Base-by-base conservation (phyloP, 2,113 vertebrate species). In the Aythya baeri region DNA sequence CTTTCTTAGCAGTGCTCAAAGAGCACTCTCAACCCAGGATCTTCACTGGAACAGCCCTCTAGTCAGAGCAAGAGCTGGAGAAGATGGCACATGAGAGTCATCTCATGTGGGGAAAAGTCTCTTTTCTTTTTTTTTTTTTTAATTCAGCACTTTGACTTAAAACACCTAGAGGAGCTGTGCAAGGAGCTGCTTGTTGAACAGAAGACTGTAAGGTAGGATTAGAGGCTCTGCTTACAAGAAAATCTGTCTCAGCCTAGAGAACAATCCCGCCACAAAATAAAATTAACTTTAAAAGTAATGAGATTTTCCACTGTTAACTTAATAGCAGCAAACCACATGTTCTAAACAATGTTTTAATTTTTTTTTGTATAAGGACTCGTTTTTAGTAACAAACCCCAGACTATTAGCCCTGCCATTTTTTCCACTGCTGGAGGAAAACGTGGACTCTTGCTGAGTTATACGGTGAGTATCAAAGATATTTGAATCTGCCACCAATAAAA, bases 291-390 rank as follows among this genome's bases (percentile, higher is more conserved):
- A 95, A 94, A 96, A 96, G 73, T 76, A 88, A 92, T 93, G 83
- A 78, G 84, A 82, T 86, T 97, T 96, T 90, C 68, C 59, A 91
- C 57, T 95, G 49, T 87, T 97, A 93, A 93, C 83, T 91, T 96
- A 95, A 96, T 95, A 97, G 84, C 77, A 92, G 57, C 71, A 95
- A 95, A 74, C 92, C 80, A 96, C 86, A 93, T 91, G 90, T 94
- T 96, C 88, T 91, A 93, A 95, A 87, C 93, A 93, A 91, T 84
- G 76, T 91, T 82, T 25, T 82, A 12, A 25, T 50, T 52, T 68
- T 68, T 67, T 78, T 81, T n/a, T 17, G 11, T 78, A 14, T 78
- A 88, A 91, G 76, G 86, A n/a, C 55, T 93, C 65, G 67, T 81
- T 95, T 91, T 92, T 88, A 58, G 80, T 38, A 95, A 88, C 91